Base-by-base conservation (phyloP, 2,797 vertebrate genomes). In the Salarias fasciatus region DNA sequence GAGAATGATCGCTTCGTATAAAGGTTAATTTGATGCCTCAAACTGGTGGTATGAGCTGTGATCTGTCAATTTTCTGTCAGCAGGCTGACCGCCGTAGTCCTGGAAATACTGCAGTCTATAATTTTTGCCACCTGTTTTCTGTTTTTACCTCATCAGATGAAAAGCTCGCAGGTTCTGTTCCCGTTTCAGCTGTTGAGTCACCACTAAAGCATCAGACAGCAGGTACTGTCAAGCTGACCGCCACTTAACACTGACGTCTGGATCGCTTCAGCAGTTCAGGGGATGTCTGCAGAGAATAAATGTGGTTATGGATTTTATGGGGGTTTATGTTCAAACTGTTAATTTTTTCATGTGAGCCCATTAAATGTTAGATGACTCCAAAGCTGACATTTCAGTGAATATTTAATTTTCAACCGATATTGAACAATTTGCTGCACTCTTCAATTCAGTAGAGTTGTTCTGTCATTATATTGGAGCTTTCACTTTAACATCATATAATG, bases 81-180 rank as follows among this genome's bases (percentile, higher is more conserved):
- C 75, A 61, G 55, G 37, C 7, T 3, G 52, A 65, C 13, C 80
- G 64, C 49, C 52, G 61, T n/a, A 12, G 13, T 56, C 15, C n/a
- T 51, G 64, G 63, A 71, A 67, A 68, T 43, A 42, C 46, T 55
- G 18, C 18, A 3, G 18, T 2, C 2, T 24, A 24, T 62, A 61
- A n/a, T n/a, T n/a, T 72, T 55, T 72, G 67, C 64, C 75, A 71
- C 62, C 51, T 79, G 77, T 60, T 81, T 75, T 79, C 67, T 63
- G 48, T 73, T 68, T 70, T 69, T 64, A 77, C 79, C 55, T 79
- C 68, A 77, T 63, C 58, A 18, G 7, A 70, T 64, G 54, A 73
- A 82, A 82, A 73, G 6, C 52, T 58, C 28, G 53, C 41, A 43
- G 43, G 52, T 75, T 59, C 62, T 52, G 59, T 52, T 55, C 75